Evolutionary conservation across 2,888 invertebrate genomes (phyloP), one percentile per base, ranked within the genome.

Genomic region (Campopleginae sp.): DNA sequence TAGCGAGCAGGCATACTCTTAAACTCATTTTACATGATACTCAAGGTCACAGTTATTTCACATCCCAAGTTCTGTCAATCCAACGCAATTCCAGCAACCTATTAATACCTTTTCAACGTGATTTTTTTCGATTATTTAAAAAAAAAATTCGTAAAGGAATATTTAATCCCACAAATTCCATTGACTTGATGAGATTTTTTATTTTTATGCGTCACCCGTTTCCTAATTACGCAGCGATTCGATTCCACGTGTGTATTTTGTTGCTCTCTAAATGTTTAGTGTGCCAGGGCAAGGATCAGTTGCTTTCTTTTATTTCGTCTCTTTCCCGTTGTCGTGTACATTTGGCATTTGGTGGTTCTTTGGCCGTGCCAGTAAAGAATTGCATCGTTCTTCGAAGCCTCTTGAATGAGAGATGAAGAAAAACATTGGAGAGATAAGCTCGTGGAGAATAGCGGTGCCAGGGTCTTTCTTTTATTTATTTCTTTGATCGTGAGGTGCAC

Each of bases 331-430:
- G 31, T 74, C 71, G 19, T 42, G 7, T n/a, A 7, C 31, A 63
- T 63, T 63, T 33, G n/a, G 33, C 33, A 27, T 27, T 14, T 54
- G 23, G 10, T 17, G 38, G 2, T 6, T 33, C 19, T 38, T 61
- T 17, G 54, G 6, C 23, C 12, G 51, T 54, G 54, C n/a, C n/a
- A 23, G 48, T 71, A 61, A 72, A 71, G 19, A 58, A 74, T 65
- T 19, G 74, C 72, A 12, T 65, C 63, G 46, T 66, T 66, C 38
- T 38, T 65, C 71, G 54, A 65, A 80, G 31, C 31, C 61, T 63
- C 58, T 54, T 72, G 77, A 72, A 65, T 76, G 61, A 78, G 70
- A 78, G 66, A 82, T 61, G n/a, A 31, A 72, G 78, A 72, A 68
- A 82, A 48, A 58, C 63, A 70, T 70, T 19, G 48, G 33, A 14